These are phyloP conservation scores for Notodromas monacha DNA, from an alignment of 2,888 invertebrate species.

Conservation along the genomic window DNA sequence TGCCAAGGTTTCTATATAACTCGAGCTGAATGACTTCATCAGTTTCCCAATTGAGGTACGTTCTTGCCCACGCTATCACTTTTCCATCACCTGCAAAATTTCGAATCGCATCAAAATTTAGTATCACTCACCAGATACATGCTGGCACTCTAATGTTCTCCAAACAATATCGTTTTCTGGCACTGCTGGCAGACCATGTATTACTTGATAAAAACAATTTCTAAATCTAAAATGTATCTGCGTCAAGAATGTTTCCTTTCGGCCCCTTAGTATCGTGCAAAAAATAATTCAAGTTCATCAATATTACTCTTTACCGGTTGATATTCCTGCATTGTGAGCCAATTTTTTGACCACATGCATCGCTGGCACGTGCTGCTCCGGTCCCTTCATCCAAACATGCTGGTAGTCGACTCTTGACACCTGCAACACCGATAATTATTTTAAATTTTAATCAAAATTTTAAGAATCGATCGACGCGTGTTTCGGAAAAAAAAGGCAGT, in stretches of 20 bases:
- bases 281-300: no score
- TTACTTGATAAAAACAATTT: no score
- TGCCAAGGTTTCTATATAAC: constrained; percentile 34
- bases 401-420: constrained; percentile 28
- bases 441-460: no score
- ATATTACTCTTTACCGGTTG: no score
- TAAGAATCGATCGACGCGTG: background rate
- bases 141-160: no score
- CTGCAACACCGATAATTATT: constrained; percentile 14
- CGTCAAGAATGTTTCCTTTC: no score
- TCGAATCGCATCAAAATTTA: no score
- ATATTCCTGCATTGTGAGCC: constrained; percentile 24
- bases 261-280: no score
- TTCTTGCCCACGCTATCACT: constrained; percentile 33
- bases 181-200: no score
- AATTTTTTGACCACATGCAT: constrained; percentile 29
- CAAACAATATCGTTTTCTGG: no score
- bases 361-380: constrained; percentile 33
- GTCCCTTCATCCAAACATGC: constrained; percentile 17
- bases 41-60: constrained; percentile 12
- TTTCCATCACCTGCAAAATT: constrained; percentile 24
- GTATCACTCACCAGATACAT: no score
- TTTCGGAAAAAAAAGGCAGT: constrained; percentile 1
- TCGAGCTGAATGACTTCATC: constrained; percentile 29
- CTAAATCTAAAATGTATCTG: no score